These are phyloP conservation scores for Echinops telfairi DNA, from an alignment of 2,113 vertebrate genomes.

Conservation along the genomic window DNA sequence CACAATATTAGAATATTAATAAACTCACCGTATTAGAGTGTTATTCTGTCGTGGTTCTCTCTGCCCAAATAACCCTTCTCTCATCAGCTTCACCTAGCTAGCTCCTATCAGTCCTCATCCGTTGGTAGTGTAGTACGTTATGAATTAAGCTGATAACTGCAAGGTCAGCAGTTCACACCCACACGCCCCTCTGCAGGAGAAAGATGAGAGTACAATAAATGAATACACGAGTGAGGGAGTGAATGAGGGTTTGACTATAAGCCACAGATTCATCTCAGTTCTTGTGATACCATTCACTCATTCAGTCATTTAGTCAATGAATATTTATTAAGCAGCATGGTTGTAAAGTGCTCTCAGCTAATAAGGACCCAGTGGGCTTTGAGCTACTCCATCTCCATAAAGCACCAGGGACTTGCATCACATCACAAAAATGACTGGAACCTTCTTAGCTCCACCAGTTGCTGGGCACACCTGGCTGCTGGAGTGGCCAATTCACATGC, in stretches of 20 bases:
- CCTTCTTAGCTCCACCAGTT: conserved; percentile 39
- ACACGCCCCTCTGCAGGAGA: no score
- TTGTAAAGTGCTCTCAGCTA: background rate
- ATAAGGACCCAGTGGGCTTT: background rate
- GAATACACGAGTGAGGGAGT: no score
- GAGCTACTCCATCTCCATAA: background rate
- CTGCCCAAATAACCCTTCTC: background rate
- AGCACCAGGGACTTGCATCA: conserved; percentile 32
- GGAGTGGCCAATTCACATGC: conserved; percentile 67
- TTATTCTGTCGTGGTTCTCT: background rate
- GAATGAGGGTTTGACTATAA: no score
- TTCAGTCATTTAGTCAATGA: no score
- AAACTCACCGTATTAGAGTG: background rate
- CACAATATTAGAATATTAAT: no score
- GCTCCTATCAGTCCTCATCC: background rate
- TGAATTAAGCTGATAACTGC: no score
- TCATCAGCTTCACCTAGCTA: background rate
- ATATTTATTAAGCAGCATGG: background rate
- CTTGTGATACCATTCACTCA: no score
- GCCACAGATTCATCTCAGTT: no score
- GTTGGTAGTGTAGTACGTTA: no score
- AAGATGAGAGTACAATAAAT: no score
- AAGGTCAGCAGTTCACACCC: no score
- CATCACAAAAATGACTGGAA: background rate
- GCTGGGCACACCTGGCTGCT: conserved; percentile 65